Conservation (phyloP, 1,140 invertebrate species). For the Metaphire vulgaris region DNA sequence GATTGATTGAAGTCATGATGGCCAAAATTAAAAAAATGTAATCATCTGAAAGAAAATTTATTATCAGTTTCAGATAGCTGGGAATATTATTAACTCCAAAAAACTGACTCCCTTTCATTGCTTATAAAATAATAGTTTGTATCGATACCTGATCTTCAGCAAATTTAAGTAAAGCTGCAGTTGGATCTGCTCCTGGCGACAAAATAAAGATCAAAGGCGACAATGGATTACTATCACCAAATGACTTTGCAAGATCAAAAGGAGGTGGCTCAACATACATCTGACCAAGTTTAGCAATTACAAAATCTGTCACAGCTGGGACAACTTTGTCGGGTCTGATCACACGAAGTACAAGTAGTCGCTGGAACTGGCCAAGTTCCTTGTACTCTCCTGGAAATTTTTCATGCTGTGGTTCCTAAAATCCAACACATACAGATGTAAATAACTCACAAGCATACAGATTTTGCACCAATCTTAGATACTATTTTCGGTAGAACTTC, state of each 20-base stretch:
- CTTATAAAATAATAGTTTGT: too few relatives aligned
- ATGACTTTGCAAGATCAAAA: slow-evolving; percentile 72
- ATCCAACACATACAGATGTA: slow-evolving; percentile 42
- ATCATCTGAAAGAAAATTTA: too few relatives aligned
- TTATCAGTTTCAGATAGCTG: too few relatives aligned
- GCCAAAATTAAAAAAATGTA: too few relatives aligned
- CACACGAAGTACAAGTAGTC: slow-evolving; percentile 69
- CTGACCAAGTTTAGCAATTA: slow-evolving; percentile 67
- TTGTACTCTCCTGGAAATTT: slow-evolving; percentile 64
- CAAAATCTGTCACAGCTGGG: slow-evolving; percentile 70
- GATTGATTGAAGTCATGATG: too few relatives aligned
- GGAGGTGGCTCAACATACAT: slow-evolving; percentile 82
- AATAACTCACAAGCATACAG: slow-evolving; percentile 44
- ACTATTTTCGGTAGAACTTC: too few relatives aligned
- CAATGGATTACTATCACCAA: slow-evolving; percentile 71
- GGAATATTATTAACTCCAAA: too few relatives aligned
- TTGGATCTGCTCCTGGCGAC: slow-evolving; percentile 86
- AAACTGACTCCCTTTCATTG: too few relatives aligned
- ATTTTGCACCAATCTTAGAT: slow-evolving; percentile 47
- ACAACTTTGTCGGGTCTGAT: slow-evolving; percentile 73
- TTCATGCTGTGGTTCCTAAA: slow-evolving; percentile 59
- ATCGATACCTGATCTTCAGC: slow-evolving; percentile 75
- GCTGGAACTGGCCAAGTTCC: slow-evolving; percentile 65
- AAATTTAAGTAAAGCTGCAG: slow-evolving; percentile 62
- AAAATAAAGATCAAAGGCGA: slow-evolving; percentile 83